These are phyloP conservation scores for Mythimna ferrago DNA, from an alignment of 2,888 invertebrate species.

Conservation along the genomic window DNA sequence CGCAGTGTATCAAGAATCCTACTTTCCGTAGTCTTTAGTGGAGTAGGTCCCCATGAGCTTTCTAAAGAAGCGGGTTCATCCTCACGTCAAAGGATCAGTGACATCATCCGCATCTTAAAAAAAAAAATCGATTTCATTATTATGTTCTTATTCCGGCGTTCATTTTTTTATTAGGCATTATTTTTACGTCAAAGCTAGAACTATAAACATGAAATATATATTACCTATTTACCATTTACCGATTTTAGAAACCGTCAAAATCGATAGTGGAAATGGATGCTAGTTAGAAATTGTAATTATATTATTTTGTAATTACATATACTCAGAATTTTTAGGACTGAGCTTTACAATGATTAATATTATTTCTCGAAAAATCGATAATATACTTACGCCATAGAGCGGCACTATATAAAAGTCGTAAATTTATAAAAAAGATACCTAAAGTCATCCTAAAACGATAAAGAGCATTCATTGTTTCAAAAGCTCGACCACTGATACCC, in stretches of 20 bases:
- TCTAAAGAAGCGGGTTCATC: conserved; percentile 9
- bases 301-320: background rate
- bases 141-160: background rate
- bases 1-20: conserved; percentile 34
- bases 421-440: conserved; percentile 64
- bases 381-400: conserved; percentile 27
- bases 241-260: background rate
- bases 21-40: conserved; percentile 26
- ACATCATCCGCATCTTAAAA: conserved; percentile 1
- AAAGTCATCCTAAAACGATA: conserved; percentile 67
- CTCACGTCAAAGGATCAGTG: conserved; percentile 7
- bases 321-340: background rate
- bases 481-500: conserved; percentile 68
- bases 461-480: conserved; percentile 72
- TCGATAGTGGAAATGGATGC: background rate
- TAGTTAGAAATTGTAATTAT: background rate
- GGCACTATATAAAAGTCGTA: conserved; percentile 57
- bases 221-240: conserved; percentile 11
- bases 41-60: conserved; percentile 20
- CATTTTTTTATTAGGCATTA: background rate
- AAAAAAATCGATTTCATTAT: background rate
- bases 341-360: background rate
- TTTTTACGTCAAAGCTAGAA: background rate
- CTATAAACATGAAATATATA: background rate
- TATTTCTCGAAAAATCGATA: conserved; percentile 7